Percentiles rank a stretch among this genome's conserved stretches.
phyloP scores from a whole-genome alignment of 2,113 vertebrate species.

The Candoia aspera region DNA sequence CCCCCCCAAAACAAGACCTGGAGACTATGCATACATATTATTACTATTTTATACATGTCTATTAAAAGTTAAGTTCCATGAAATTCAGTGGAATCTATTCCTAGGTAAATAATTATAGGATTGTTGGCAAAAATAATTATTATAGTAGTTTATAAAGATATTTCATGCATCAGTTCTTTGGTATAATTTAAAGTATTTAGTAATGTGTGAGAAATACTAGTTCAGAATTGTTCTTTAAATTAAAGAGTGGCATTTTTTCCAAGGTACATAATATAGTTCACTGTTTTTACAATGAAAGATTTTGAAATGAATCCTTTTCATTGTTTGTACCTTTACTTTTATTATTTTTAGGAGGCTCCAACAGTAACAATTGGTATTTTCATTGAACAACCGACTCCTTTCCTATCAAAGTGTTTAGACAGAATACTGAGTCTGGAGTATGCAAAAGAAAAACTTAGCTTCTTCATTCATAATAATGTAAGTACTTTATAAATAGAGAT shows the following conservation, averaged over 20 bases:
- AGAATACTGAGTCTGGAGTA: conserved; percentile 87
- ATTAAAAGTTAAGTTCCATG: neutral
- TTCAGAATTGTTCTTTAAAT: neutral
- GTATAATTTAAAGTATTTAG: neutral
- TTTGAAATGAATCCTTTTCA: conserved; percentile 39
- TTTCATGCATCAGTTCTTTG: neutral
- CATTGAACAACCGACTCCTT: conserved; percentile 97
- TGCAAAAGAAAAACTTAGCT: conserved; percentile 84
- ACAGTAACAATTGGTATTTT: conserved; percentile 89
- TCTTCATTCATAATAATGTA: conserved; percentile 96
- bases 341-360: conserved; percentile 82
- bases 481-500: conserved; percentile 64
- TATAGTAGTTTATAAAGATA: neutral
- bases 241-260: neutral
- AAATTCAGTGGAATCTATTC: neutral
- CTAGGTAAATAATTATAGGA: neutral
- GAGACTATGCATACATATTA: neutral
- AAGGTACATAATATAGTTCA: neutral
- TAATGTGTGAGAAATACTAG: neutral
- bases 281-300: neutral
- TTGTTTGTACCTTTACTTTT: neutral
- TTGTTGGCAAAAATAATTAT: neutral
- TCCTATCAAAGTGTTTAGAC: conserved; percentile 93
- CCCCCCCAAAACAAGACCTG: neutral
- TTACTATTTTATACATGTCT: neutral